phyloP scores from a whole-genome alignment of 2,113 vertebrate genomes.

The Cavia aperea region DNA sequence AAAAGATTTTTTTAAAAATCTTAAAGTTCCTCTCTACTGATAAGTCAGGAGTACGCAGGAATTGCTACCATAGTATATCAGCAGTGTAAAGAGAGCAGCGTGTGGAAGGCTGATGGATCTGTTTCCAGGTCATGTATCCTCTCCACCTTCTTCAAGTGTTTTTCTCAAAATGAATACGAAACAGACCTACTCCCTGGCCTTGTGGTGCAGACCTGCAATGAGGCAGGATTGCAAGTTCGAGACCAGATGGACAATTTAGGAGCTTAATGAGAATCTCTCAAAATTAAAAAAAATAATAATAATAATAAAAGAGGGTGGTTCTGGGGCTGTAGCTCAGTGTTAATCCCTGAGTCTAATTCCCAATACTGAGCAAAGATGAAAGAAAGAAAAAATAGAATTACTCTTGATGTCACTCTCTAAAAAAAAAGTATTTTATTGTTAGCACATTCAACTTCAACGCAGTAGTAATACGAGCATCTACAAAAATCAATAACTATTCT shows the following conservation, averaged over 20 bases:
- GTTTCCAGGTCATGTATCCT: not conserved
- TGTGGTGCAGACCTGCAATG: not conserved
- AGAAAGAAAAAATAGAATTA: not conserved
- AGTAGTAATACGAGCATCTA: not conserved
- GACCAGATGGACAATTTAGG: not conserved
- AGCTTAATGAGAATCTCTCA: not conserved
- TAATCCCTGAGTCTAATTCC: not conserved
- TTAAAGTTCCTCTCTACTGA: not conserved
- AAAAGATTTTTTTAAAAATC: not conserved
- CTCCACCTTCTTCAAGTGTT: not conserved
- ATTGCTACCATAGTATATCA: not conserved
- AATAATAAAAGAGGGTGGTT: not conserved
- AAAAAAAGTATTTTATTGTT: not conserved
- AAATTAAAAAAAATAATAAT: not conserved
- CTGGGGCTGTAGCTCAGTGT: not conserved
- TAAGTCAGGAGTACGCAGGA: not conserved
- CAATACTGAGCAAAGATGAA: not conserved
- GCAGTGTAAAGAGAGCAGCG: fast-evolving
- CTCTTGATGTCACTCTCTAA: no score
- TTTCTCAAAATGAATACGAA: not conserved
- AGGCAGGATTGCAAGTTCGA: not conserved
- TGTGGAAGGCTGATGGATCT: not conserved
- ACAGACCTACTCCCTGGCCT: not conserved
- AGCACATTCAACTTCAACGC: not conserved
- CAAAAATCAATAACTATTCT: not conserved